Conservation (phyloP, 2,888 invertebrate genomes). For the Mesochorus sp. region DNA sequence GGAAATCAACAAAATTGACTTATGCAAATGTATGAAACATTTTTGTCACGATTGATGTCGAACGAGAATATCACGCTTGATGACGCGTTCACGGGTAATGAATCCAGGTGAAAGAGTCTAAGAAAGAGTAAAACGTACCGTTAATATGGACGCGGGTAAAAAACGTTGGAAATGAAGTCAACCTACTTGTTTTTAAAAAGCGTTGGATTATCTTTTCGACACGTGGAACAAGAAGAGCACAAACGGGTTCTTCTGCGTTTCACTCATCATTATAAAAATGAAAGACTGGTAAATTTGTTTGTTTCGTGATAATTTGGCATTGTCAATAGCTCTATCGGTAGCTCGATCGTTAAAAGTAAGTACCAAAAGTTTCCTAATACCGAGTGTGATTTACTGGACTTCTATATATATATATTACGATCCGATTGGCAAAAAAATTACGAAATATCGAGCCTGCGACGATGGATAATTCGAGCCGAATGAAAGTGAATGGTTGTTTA, state of each 20-base stretch:
- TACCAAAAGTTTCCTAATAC: too few relatives aligned
- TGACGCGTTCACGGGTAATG: neutral
- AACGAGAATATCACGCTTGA: neutral
- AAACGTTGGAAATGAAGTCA: neutral
- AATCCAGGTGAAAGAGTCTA: neutral
- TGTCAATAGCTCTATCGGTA: too few relatives aligned
- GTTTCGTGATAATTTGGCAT: too few relatives aligned
- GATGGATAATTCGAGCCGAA: constrained; percentile 55
- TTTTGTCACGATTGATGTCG: neutral
- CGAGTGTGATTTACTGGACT: too few relatives aligned
- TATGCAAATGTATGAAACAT: constrained; percentile 8
- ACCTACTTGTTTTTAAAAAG: neutral
- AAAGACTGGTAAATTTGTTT: too few relatives aligned
- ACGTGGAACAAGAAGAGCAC: neutral
- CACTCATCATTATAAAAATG: too few relatives aligned
- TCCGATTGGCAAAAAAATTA: constrained; percentile 49
- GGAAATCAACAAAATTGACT: neutral
- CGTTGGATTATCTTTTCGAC: neutral
- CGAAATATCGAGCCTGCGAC: constrained; percentile 43
- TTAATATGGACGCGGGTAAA: constrained; percentile 16
- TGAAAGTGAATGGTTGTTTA: constrained; percentile 63
- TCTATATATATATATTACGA: neutral
- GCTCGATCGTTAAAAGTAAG: too few relatives aligned
- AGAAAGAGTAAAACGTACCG: constrained; percentile 6
- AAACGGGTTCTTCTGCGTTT: too few relatives aligned